Percentiles rank a stretch among this genome's conserved stretches.
Evolutionary conservation across 2,888 invertebrate genomes (phyloP).

Genomic region (Rotaria socialis): DNA sequence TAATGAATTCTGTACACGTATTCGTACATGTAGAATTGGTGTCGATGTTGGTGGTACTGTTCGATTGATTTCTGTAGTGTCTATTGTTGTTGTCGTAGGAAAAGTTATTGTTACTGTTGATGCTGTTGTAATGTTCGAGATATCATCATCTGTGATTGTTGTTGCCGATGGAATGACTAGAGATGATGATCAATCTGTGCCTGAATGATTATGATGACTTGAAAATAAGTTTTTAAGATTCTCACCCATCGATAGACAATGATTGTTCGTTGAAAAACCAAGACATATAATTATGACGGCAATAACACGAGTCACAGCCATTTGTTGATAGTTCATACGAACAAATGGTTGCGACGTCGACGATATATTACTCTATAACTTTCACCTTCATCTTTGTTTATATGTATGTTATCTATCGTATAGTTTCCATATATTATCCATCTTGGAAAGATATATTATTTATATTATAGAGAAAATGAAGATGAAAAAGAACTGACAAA

Average conservation of each 20-base stretch:
- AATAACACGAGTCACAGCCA: background rate
- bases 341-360: background rate
- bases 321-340: background rate
- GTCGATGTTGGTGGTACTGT: background rate
- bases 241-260: constrained; percentile 23
- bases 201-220: background rate
- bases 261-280: background rate
- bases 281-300: background rate
- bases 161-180: background rate
- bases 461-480: background rate
- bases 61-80: background rate
- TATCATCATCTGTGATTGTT: background rate
- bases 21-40: constrained; percentile 14
- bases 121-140: background rate
- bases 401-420: background rate
- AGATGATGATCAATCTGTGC: constrained; percentile 13
- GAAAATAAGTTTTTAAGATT: background rate
- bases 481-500: background rate
- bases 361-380: background rate
- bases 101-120: background rate
- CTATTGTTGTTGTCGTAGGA: background rate
- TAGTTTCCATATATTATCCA: background rate
- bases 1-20: background rate
- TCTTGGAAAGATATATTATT: background rate
- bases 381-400: constrained; percentile 7